Evolutionary conservation across 1,140 invertebrate species (phyloP), one percentile per base, ranked within the genome.

Genomic region (Probaryconus sp.): DNA sequence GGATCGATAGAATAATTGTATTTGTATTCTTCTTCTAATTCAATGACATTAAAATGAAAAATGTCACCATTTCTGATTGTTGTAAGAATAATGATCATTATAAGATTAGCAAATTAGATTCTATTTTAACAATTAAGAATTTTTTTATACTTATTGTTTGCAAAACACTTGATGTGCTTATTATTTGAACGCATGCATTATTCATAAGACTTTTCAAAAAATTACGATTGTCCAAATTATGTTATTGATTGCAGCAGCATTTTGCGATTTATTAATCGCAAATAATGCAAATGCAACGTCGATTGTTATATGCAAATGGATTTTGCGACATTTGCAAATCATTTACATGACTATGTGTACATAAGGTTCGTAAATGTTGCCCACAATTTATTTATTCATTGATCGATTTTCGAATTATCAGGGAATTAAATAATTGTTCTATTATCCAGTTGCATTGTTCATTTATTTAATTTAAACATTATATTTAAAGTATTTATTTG

Each of bases 1-100:
- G 55, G 55, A 53, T 21, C 37, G 30, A 50, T 58, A n/a, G 28
- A 37, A 24, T 60, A 45, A 60, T 69, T 45, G 35, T 37, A 45
- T 48, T 45, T 35, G 37, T 18, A 40, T 60, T 43, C 18, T 42
- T 48, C n/a, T 31, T 45, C 6, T 9, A 42, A 17, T n/a, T n/a
- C n/a, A n/a, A n/a, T 50, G 9, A 18, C 21, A 56, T 38, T 45
- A n/a, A n/a, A n/a, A n/a, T n/a, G n/a, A n/a, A n/a, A n/a, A n/a
- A n/a, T n/a, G n/a, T n/a, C n/a, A n/a, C 3, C 21, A 24, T 24
- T 7, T 24, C 3, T 24, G 3, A 24, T 24, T 24, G 7, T 24
- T 7, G 21, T 24, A 24, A 3, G 21, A 24, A n/a, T 24, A 24
- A 24, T 24, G 21, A 24, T 24, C 3, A 24, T 4, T 24, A 24